Conservation (phyloP, 2,113 vertebrate species). For the Cyanoliseus patagonus region DNA sequence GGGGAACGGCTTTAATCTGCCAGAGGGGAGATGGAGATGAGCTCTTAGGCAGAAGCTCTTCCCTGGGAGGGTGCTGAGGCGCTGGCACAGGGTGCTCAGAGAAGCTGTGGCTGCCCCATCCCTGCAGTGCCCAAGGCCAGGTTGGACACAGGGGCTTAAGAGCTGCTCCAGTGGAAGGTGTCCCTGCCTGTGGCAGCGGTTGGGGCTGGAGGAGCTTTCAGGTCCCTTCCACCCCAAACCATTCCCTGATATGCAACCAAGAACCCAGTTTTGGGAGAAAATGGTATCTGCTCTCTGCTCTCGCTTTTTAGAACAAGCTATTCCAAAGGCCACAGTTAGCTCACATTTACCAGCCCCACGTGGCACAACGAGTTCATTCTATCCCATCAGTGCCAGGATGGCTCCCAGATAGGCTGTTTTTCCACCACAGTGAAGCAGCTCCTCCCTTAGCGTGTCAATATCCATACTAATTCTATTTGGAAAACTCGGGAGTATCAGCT, state of each 20-base stretch:
- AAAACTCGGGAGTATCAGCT: background rate
- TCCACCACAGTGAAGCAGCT: background rate
- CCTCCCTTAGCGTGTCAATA: background rate
- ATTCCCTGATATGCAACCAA: background rate
- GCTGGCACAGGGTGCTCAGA: too few relatives aligned
- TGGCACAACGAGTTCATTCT: background rate
- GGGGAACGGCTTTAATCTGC: background rate
- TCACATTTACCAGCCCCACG: background rate
- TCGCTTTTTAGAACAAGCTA: background rate
- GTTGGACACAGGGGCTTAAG: too few relatives aligned
- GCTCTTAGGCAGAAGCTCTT: background rate
- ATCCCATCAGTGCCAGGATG: background rate
- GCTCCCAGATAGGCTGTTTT: background rate
- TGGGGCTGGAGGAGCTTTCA: background rate
- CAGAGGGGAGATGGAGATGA: background rate
- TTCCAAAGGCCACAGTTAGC: background rate
- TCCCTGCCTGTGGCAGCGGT: background rate
- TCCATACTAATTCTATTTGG: background rate
- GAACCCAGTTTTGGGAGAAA: background rate
- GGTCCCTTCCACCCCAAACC: background rate
- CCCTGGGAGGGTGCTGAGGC: background rate
- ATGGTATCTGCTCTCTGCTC: background rate
- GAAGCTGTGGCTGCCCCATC: too few relatives aligned
- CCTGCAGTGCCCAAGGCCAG: too few relatives aligned
- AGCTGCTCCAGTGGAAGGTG: background rate